Evolutionary conservation across 2,888 invertebrate genomes (phyloP), one percentile per base, ranked within the genome.

Genomic region (Eupithecia vulgata): DNA sequence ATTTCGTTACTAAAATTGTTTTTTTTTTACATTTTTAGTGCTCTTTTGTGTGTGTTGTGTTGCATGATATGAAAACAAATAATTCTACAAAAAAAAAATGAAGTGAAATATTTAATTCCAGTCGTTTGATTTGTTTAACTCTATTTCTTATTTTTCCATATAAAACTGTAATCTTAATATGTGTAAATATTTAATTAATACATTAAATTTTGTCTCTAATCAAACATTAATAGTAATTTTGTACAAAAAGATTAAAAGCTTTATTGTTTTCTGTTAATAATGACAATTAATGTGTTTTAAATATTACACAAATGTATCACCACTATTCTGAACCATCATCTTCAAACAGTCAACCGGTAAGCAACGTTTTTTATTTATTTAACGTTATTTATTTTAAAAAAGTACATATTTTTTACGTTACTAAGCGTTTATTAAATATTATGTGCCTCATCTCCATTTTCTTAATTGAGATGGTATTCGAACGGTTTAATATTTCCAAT

Each of bases 271-370:
- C 10, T 52, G 3, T 5, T 57, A 57, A 25, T 25, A 57, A 57
- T 57, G 57, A 25, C 21, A 25, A 5, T 57, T 3, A 57, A 13
- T 57, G 10, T 57, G 25, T 25, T 13, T 4, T 57, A 1, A 57
- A 57, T 25, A 57, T 57, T 52, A 25, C 25, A 25, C 57, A 12
- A 21, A 57, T 57, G 57, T 57, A 57, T 57, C 57, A 72, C 70
- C 62, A 67, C 15, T 62, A 74, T 62, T 69, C 67, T 2, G 37
- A 65, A 68, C 40, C 69, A 15, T 69, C 69, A 0, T 40, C 59
- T n/a, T 62, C 69, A 17, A n/a, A 34, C 4, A 67, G 52, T 75
- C 72, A 30, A 17, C 17, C 42, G 75, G 78, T 78, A 67, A 75
- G 74, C 25, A 59, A 59, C 1, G 35, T 4, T 34, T 17, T 35